phyloP scores from a whole-genome alignment of 2,797 vertebrate species.

The Agapornis canus region DNA sequence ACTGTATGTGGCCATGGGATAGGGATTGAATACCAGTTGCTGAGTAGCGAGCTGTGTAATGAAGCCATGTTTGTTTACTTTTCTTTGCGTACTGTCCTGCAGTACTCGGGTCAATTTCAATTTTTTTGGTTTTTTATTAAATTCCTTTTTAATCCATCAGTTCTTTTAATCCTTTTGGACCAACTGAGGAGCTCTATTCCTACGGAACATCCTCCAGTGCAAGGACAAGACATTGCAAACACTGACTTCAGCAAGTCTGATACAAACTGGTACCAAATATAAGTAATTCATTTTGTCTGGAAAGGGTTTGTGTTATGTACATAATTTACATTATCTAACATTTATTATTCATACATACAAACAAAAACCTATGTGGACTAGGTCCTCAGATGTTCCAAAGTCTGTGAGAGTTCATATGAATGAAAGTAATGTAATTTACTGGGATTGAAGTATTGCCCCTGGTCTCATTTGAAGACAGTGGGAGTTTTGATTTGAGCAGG shows the following conservation, averaged over 20 bases:
- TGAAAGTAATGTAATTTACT: background rate
- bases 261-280: background rate
- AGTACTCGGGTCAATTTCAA: background rate
- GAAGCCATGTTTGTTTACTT: slow-evolving; percentile 58
- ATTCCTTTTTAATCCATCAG: slow-evolving; percentile 3
- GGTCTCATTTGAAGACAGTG: background rate
- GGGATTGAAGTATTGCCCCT: background rate
- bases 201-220: background rate
- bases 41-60: slow-evolving; percentile 63
- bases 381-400: background rate
- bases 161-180: slow-evolving; percentile 3
- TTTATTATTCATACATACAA: background rate
- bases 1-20: slow-evolving; percentile 11
- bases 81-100: slow-evolving; percentile 19
- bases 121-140: background rate
- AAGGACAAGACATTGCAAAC: background rate
- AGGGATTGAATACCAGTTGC: background rate
- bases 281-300: background rate
- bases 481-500: background rate
- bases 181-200: background rate
- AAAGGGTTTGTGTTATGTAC: background rate
- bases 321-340: background rate
- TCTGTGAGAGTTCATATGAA: background rate
- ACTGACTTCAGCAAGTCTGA: background rate
- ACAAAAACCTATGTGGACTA: background rate